Evolutionary conservation across 2,888 invertebrate genomes (phyloP).

Genomic region (Caenorhabditis wallacei): DNA sequence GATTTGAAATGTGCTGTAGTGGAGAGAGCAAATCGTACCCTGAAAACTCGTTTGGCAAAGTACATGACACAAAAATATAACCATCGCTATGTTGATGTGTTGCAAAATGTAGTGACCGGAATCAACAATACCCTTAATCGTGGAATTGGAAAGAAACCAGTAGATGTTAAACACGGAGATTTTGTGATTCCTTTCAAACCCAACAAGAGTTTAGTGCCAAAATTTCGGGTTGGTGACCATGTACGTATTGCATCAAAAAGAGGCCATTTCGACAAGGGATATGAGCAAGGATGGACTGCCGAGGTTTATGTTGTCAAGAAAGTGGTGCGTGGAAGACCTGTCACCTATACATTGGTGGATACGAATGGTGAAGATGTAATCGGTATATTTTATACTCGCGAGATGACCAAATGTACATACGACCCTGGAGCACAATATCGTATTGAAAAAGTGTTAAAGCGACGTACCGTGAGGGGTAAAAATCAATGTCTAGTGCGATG

Average conservation of each 20-base stretch:
- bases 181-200: neutral
- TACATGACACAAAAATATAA: constrained; percentile 17
- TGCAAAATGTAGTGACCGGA: constrained; percentile 5
- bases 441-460: neutral
- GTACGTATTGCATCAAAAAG: constrained; percentile 3
- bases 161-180: constrained; percentile 16
- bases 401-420: constrained; percentile 27
- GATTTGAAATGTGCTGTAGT: constrained; percentile 17
- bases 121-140: constrained; percentile 25
- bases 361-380: constrained; percentile 1
- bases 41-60: constrained; percentile 30
- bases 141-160: constrained; percentile 11
- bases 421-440: neutral
- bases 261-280: constrained; percentile 24
- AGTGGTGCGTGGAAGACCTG: neutral
- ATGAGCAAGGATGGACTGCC: constrained; percentile 20
- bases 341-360: neutral
- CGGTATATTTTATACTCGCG: constrained; percentile 6
- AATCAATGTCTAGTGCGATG: constrained; percentile 1
- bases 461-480: neutral
- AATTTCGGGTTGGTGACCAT: constrained; percentile 13
- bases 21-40: constrained; percentile 10
- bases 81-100: constrained; percentile 4
- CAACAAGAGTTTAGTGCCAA: no score
- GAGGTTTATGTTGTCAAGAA: constrained; percentile 20